Evolutionary conservation across 2,888 invertebrate species (phyloP).

Genomic region (Bellardia pandia): DNA sequence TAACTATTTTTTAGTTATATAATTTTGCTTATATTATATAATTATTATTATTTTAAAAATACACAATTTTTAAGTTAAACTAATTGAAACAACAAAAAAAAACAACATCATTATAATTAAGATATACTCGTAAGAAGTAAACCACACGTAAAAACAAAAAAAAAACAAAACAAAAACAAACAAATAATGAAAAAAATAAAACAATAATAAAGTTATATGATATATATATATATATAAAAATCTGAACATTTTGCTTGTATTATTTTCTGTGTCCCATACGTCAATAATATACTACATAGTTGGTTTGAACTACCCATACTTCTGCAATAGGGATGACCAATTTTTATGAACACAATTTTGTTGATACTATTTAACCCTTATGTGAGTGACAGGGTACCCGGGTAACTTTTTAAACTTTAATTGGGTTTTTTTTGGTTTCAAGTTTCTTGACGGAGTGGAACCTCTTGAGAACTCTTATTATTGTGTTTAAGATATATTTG

Average conservation of each 20-base stretch:
- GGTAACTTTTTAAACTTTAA: no score
- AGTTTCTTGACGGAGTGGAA: no score
- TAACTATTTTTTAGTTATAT: constrained; percentile 57
- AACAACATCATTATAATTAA: constrained; percentile 35
- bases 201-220: constrained; percentile 47
- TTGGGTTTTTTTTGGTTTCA: no score
- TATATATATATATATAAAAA: constrained; percentile 25
- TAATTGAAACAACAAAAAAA: constrained; percentile 7
- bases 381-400: no score
- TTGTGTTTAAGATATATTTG: no score
- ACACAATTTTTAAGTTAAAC: constrained; percentile 50
- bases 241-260: not conserved
- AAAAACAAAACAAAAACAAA: constrained; percentile 21
- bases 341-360: no score
- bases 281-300: no score
- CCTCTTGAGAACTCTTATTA: no score
- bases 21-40: constrained; percentile 52
- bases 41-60: constrained; percentile 51
- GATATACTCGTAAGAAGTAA: constrained; percentile 42
- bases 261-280: no score
- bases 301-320: no score
- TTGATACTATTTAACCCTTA: no score
- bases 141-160: constrained; percentile 14
- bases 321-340: no score
- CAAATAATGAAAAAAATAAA: constrained; percentile 34